Base-by-base conservation (phyloP, 2,888 invertebrate genomes). In the Oscheius sp. region DNA sequence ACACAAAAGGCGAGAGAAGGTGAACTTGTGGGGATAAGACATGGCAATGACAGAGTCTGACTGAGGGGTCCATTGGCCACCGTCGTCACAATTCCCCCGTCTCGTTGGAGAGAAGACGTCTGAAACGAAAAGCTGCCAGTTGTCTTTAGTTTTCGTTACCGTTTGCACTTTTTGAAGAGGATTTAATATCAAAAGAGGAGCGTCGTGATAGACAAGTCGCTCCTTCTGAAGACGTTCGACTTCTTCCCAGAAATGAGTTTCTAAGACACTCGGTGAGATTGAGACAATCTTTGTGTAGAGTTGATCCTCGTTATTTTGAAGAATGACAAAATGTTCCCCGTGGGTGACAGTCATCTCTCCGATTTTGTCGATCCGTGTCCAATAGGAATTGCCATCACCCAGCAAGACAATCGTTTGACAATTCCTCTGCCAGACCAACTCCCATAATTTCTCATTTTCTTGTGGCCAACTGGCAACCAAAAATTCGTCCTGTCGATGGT, bases 401-500 rank as follows among this genome's bases (percentile, higher is more conserved):
- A 74, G 2, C 29, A 83, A 52, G 1, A 85, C 45, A n/a, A 85
- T 72, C 1, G 84, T 83, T 49, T 84, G 85, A 46, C 85, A 83
- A 56, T 78, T 77, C 69, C 75, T 72, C 23, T 81, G 72, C 85
- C 86, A 87, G n/a, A 84, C 76, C n/a, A 81, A 35, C 35, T 70
- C 74, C 86, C 86, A 87, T 6, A 87, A 73, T 16, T 84, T 83
- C 43, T 82, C 78, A 45, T 76, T 78, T 70, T 85, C 87, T 2
- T 72, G 52, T 7, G 69, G 61, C 85, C 85, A 85, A 56, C 76
- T 78, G 25, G 76, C 83, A 16, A 87, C 84, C 18, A 87, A 74
- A 59, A 87, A 87, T 69, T 87, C 87, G 43, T 88, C 84, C n/a
- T 75, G 68, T 52, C 87, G 76, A 74, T 87, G 87, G 66, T 85